Base-by-base conservation (phyloP, 2,797 vertebrate genomes). In the Diplodus puntazzo region DNA sequence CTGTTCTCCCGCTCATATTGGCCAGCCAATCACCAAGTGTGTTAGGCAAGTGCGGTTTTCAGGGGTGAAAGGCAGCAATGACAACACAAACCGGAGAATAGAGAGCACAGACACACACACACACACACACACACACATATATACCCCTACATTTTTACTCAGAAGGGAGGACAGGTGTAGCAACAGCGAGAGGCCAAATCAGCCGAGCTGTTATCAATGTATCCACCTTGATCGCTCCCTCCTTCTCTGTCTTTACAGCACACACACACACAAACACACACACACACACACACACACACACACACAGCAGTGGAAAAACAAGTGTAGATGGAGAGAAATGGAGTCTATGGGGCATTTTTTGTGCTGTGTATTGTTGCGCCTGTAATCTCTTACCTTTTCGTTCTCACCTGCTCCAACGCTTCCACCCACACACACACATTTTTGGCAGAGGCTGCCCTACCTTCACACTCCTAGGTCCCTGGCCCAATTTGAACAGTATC, bases 401-500 rank as follows among this genome's bases (percentile, higher is more conserved):
- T 83, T 58, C 57, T 80, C 71, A 72, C 69, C 76, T 61, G n/a
- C 25, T 77, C n/a, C 11, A 5, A 69, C 16, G 59, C 53, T 77
- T 63, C 20, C 53, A 61, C 69, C 14, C 63, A 57, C 67, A 72
- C 53, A 63, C 65, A 73, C 64, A 63, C 11, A 46, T 16, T 74
- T 57, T 84, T 87, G 72, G 79, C 83, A 79, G 49, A 77, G 55
- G 21, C 82, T 87, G 73, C 68, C 75, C 80, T 86, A 81, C 73
- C 68, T 86, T 78, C 75, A 20, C 81, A 69, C 70, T 84, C 59
- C 62, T 34, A 54, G 67, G 66, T 82, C 79, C 79, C 85, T 86
- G 77, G 83, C 85, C 85, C 88, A 92, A 84, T 91, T 90, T 90
- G 73, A 89, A 80, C 85, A 77, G 78, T 64, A 89, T 89, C 87